Evolutionary conservation across 1,140 invertebrate genomes (phyloP), one percentile per base, ranked within the genome.

Genomic region (Cydia amplana): DNA sequence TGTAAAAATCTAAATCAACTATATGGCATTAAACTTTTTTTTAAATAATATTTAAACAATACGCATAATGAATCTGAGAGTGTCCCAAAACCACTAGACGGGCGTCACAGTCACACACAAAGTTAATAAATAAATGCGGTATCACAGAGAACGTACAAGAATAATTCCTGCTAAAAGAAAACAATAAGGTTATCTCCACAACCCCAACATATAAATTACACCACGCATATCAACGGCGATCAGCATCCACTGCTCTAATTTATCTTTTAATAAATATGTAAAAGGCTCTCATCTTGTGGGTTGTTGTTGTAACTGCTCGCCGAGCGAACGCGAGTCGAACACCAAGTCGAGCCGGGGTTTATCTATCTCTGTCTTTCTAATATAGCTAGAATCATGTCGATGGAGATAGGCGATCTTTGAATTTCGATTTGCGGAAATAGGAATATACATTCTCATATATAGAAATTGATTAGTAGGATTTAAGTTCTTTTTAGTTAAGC

Each of bases 181-280:
- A 60, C 55, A 60, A 23, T 60, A 23, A 60, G 49, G n/a, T n/a
- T 23, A 60, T 60, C 55, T 60, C 4, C 18, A 23, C 55, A 60
- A 60, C 18, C 20, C 55, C 55, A 60, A 20, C 55, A 23, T 60
- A 60, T 60, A 55, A 18, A 60, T 60, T 23, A 60, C 64, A 32
- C 0, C 14, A 32, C 28, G 65, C 65, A 60, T 60, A 60, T 60
- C 55, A 23, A 60, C 55, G 55, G 55, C 55, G 20, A 60, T 60
- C 55, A 60, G 55, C 55, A 60, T 60, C 55, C 10, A 20, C 64
- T 67, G 43, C 43, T 16, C 40, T 78, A 77, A 79, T 79, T 74
- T 78, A 70, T 73, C 60, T 75, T 79, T 78, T 76, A 83, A 79
- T 80, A 84, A 76, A 78, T 78, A 82, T 76, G 75, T 77, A 78